These are phyloP conservation scores for Galerucella nymphaeae DNA, from an alignment of 2,888 invertebrate genomes.

Conservation along the genomic window DNA sequence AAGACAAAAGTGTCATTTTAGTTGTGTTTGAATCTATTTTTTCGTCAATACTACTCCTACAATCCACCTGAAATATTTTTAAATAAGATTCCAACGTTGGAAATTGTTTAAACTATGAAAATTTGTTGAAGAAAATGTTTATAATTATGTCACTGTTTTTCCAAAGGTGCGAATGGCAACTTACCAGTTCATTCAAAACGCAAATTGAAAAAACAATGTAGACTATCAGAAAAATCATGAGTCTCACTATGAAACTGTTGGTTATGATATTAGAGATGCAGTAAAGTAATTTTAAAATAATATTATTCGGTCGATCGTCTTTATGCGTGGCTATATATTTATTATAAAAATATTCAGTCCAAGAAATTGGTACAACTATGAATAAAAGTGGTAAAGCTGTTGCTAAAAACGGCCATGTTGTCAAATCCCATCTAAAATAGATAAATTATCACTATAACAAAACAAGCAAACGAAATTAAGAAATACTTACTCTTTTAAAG, in stretches of 20 bases:
- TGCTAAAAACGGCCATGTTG: slow-evolving; percentile 66
- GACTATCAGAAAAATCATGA: slow-evolving; percentile 75
- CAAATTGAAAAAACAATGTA: slow-evolving; percentile 73
- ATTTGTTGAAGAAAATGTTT: too few relatives aligned
- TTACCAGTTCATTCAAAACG: slow-evolving; percentile 75
- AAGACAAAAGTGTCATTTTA: neutral
- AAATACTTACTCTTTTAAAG: slow-evolving; percentile 66
- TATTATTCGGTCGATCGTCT: slow-evolving; percentile 69
- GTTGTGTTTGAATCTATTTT: slow-evolving; percentile 1
- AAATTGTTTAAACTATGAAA: too few relatives aligned
- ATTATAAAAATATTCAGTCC: slow-evolving; percentile 71
- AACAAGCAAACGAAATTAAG: too few relatives aligned
- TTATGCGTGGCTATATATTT: slow-evolving; percentile 58
- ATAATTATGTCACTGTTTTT: too few relatives aligned
- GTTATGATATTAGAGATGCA: slow-evolving; percentile 73
- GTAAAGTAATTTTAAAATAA: slow-evolving; percentile 69
- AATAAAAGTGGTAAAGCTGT: slow-evolving; percentile 66
- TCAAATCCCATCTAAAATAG: slow-evolving; percentile 56
- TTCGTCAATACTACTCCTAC: slow-evolving; percentile 38
- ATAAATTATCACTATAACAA: too few relatives aligned
- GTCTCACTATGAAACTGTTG: slow-evolving; percentile 72
- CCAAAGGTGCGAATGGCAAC: slow-evolving; percentile 31
- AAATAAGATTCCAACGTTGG: too few relatives aligned
- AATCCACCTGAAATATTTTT: slow-evolving; percentile 40
- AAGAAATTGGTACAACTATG: slow-evolving; percentile 75